These are phyloP conservation scores for Onychomys arenicola DNA, from an alignment of 2,797 vertebrate genomes.

Conservation along the genomic window DNA sequence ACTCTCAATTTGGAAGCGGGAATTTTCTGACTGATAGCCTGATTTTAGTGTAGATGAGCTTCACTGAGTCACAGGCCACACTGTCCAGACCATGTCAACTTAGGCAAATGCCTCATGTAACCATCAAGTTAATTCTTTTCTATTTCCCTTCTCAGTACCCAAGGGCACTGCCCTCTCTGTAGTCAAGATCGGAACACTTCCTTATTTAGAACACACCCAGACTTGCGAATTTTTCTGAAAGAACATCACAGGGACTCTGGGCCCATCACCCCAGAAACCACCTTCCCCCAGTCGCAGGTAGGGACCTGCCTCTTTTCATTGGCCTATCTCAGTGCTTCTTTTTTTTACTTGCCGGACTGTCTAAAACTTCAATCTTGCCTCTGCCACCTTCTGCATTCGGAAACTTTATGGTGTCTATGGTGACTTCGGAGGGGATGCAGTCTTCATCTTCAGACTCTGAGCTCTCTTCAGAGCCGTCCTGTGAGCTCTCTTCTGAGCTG, in stretches of 20 bases:
- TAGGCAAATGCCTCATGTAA: background rate
- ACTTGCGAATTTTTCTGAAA: background rate
- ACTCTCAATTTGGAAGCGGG: background rate
- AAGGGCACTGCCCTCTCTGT: background rate
- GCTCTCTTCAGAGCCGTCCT: constrained; percentile 1
- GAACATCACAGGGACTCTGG: background rate
- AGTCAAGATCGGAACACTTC: background rate
- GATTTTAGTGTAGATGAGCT: background rate
- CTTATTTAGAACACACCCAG: background rate
- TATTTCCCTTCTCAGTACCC: too few relatives aligned
- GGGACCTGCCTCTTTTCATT: background rate
- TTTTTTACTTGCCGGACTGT: constrained; percentile 77
- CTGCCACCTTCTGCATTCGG: constrained; percentile 87
- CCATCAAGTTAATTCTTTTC: background rate
- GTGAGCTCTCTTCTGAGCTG: constrained; percentile 73
- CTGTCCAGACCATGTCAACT: too few relatives aligned
- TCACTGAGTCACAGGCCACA: background rate
- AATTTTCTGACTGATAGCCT: background rate
- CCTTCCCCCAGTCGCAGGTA: background rate
- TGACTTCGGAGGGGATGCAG: constrained; percentile 85
- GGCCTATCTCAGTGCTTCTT: background rate
- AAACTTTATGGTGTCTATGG: constrained; percentile 91
- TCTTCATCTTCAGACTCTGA: constrained; percentile 85
- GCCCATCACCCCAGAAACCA: background rate
- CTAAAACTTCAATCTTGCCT: constrained; percentile 91